These are phyloP conservation scores for Synanthedon andrenaeformis DNA, from an alignment of 2,888 invertebrate species.

Conservation along the genomic window DNA sequence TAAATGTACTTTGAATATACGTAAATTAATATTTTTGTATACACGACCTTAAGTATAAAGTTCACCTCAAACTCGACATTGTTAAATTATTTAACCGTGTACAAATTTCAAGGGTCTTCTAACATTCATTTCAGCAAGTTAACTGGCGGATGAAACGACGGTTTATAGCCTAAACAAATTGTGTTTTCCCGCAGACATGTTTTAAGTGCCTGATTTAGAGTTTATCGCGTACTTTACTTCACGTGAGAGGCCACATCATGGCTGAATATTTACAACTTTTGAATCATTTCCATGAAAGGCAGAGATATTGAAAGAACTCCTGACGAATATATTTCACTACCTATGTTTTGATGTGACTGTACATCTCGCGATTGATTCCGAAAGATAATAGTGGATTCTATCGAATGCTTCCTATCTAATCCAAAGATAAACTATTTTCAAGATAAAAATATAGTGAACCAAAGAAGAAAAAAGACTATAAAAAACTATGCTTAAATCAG, in stretches of 20 bases:
- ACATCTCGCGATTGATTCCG: not conserved
- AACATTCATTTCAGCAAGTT: constrained; percentile 3
- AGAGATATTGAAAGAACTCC: no score
- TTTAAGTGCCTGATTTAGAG: not conserved
- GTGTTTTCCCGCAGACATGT: constrained; percentile 11
- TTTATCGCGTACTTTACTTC: not conserved
- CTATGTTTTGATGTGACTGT: not conserved
- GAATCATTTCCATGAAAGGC: no score
- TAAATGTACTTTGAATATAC: no score
- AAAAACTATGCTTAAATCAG: no score
- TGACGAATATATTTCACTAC: not conserved
- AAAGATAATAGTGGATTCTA: not conserved
- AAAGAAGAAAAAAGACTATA: no score
- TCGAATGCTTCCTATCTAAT: not conserved
- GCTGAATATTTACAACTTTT: no score
- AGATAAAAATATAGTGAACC: no score
- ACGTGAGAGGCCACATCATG: not conserved
- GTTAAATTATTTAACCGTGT: not conserved
- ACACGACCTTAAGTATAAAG: no score
- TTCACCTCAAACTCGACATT: not conserved
- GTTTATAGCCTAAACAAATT: constrained; percentile 13
- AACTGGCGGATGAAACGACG: constrained; percentile 8
- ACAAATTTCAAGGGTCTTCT: not conserved
- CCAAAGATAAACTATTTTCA: not conserved
- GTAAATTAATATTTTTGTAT: no score